These are phyloP conservation scores for Halesus radiatus DNA, from an alignment of 1,140 invertebrate species.

Conservation along the genomic window DNA sequence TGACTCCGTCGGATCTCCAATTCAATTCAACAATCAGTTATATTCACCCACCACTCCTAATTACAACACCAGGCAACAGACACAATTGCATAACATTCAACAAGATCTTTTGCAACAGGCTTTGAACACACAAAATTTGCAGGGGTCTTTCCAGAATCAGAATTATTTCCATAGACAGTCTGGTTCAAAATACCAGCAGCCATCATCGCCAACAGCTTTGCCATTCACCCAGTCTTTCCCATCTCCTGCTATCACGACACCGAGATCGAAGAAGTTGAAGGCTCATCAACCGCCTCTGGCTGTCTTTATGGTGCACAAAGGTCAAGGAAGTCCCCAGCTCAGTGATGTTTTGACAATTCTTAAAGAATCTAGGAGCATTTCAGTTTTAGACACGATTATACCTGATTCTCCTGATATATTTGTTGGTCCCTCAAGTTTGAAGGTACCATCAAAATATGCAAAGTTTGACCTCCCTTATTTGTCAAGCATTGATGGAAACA, in stretches of 20 bases:
- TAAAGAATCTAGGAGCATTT: conserved; percentile 79
- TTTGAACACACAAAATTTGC: conserved; percentile 51
- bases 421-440: conserved; percentile 82
- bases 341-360: conserved; percentile 78
- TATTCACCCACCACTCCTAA: conserved; percentile 57
- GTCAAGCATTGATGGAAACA: conserved; percentile 79
- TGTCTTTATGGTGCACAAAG: conserved; percentile 78
- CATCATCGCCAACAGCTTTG: conserved; percentile 61
- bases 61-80: conserved; percentile 51
- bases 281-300: conserved; percentile 86
- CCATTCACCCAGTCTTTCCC: conserved; percentile 66
- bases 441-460: conserved; percentile 78
- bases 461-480: conserved; percentile 88
- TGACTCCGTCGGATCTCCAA: conserved; percentile 60
- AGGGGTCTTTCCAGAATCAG: conserved; percentile 51
- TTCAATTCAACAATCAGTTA: conserved; percentile 54
- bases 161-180: conserved; percentile 46
- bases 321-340: conserved; percentile 70
- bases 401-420: conserved; percentile 81
- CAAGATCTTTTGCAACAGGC: conserved; percentile 54
- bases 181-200: conserved; percentile 57
- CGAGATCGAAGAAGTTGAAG: conserved; percentile 72
- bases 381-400: conserved; percentile 80
- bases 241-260: conserved; percentile 65
- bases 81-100: conserved; percentile 53